Conservation (phyloP, 2,113 vertebrate genomes). For the Bubo blakistoni region DNA sequence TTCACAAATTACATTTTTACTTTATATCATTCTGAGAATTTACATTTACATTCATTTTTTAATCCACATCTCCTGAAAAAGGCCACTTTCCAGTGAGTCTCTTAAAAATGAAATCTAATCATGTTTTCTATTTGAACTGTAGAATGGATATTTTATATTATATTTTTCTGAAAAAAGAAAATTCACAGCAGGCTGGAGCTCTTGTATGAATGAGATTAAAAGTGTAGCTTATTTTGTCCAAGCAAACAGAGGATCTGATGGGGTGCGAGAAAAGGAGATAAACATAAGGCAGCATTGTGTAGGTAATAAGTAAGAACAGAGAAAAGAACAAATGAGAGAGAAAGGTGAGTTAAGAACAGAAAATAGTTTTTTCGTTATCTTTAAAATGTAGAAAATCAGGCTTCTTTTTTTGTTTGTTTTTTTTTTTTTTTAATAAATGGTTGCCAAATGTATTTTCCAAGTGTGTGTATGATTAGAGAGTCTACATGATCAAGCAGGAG, state of each 20-base stretch:
- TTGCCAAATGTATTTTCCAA: background rate
- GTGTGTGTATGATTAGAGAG: background rate
- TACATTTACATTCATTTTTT: background rate
- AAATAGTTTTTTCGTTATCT: background rate
- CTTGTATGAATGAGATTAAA: background rate
- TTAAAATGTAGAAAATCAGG: background rate
- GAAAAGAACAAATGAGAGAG: background rate
- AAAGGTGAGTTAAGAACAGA: background rate
- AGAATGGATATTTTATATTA: background rate
- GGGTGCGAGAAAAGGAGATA: background rate
- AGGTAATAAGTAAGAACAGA: background rate
- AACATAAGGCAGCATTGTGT: background rate
- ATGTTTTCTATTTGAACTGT: background rate
- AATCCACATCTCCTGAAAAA: background rate
- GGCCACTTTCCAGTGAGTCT: background rate
- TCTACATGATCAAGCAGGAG: background rate
- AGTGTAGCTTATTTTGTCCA: background rate
- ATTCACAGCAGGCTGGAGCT: background rate
- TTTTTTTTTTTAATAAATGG: background rate
- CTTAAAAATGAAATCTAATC: background rate
- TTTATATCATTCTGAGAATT: background rate
- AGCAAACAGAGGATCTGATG: background rate
- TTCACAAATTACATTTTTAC: background rate
- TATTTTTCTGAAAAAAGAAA: background rate
- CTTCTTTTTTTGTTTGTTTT: background rate